phyloP scores from a whole-genome alignment of 1,140 invertebrate species.

The Lepidostoma basale region DNA sequence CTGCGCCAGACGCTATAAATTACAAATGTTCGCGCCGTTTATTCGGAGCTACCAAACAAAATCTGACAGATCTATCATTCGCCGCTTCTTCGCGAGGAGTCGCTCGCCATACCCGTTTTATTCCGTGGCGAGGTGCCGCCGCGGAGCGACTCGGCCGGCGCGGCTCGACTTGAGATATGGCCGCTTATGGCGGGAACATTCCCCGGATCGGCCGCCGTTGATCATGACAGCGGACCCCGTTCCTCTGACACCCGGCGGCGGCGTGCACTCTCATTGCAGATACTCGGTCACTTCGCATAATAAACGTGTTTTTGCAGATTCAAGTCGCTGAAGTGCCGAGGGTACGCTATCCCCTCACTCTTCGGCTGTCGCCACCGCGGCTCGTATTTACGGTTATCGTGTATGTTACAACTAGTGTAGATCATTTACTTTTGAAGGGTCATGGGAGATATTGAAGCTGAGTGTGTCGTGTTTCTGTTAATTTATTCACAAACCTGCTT shows the following conservation, averaged over 20 bases:
- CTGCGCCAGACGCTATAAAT: constrained; percentile 4
- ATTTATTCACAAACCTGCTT: too few species aligned
- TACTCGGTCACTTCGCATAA: too few species aligned
- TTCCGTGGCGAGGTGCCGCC: neutral
- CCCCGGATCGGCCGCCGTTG: constrained; percentile 15
- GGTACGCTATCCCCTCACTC: too few species aligned
- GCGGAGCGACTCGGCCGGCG: neutral
- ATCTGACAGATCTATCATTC: neutral
- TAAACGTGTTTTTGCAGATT: too few species aligned
- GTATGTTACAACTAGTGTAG: neutral
- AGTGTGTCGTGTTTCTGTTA: too few species aligned
- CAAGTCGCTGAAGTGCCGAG: too few species aligned
- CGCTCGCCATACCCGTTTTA: neutral
- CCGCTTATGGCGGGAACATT: constrained; percentile 36
- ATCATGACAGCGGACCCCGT: constrained; percentile 26
- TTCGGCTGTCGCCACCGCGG: neutral
- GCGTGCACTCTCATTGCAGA: too few species aligned
- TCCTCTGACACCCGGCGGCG: neutral
- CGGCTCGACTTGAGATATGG: constrained; percentile 21
- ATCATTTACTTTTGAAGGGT: too few species aligned
- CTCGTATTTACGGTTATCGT: constrained; percentile 26
- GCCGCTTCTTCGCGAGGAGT: neutral
- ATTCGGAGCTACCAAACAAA: neutral
- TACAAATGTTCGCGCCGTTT: neutral
- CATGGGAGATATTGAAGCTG: too few species aligned